Evolutionary conservation across 2,888 invertebrate genomes (phyloP), one percentile per base, ranked within the genome.

Genomic region (Holacanthella duospinosa): DNA sequence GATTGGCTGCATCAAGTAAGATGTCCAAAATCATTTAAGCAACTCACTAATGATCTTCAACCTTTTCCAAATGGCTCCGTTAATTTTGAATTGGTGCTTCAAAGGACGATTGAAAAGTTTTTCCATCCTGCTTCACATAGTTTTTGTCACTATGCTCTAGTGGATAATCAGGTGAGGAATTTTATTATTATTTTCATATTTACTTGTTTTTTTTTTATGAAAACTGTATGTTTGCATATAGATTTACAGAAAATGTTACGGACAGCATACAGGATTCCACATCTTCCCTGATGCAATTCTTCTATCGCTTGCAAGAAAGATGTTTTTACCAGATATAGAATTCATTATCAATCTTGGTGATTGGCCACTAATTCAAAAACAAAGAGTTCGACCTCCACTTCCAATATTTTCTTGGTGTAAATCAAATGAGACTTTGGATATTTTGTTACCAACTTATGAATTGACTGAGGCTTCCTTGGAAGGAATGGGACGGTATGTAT

Each of bases 331-430:
- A 2, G 88, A 96, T 78, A 79, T 89, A 73, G 94, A 96, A 77
- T 84, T 96, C 74, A 87, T 94, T 71, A 83, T 89, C 56, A 97
- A 96, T 79, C 81, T 96, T 19, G 96, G 96, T 21, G 96, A 97
- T 78, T 96, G 95, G 95, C 96, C 96, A 0, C 78, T 96, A 27
- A 76, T 77, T 62, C 66, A 69, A 12, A 25, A 58, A n/a, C 43
- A 57, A 2, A 28, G 64, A 44, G 84, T 86, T 1, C 75, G 76
- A 24, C 80, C 82, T 16, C 82, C 85, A 67, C 64, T 82, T 4
- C 94, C 96, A 1, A 84, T 97, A 66, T 89, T 96, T 76, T 95
- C 95, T 21, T 97, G 96, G 96, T 96, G 96, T 78, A 67, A 67
- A 56, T 94, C 92, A 67, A 82, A 84, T 64, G 85, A 88, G 64